These are phyloP conservation scores for Antitype chi DNA, from an alignment of 2,888 invertebrate genomes.

Conservation along the genomic window DNA sequence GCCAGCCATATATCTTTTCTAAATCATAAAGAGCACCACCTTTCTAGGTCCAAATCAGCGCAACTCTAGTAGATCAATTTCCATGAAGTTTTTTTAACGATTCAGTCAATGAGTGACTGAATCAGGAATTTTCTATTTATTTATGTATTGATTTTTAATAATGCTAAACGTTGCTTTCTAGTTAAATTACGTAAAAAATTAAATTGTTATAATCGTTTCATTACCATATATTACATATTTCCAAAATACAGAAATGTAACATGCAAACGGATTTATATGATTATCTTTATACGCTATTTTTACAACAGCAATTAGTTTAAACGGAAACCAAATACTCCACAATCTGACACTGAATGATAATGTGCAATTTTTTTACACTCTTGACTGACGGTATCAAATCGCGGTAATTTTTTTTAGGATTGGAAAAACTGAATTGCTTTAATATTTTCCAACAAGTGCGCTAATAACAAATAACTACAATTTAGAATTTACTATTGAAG, in stretches of 20 bases:
- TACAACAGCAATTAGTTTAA: slow-evolving; percentile 18
- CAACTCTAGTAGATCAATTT: too few relatives aligned
- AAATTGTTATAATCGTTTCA: not conserved
- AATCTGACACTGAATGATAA: slow-evolving; percentile 33
- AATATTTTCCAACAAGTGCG: slow-evolving; percentile 12
- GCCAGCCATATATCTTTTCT: not conserved
- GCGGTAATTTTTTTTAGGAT: slow-evolving; percentile 11
- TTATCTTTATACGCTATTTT: not conserved
- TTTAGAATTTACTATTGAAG: not conserved
- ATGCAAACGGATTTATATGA: not conserved
- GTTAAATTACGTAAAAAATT: not conserved
- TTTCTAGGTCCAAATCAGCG: not conserved
- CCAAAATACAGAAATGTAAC: not conserved
- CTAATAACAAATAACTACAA: not conserved
- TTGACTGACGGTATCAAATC: slow-evolving; percentile 22
- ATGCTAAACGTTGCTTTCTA: not conserved
- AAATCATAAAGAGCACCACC: not conserved
- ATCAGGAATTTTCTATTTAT: not conserved
- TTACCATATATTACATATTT: not conserved
- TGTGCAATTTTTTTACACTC: slow-evolving; percentile 4
- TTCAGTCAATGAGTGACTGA: not conserved
- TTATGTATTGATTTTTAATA: not conserved
- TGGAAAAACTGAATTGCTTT: slow-evolving; percentile 1
- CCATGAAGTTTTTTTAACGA: not conserved
- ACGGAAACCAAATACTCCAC: slow-evolving; percentile 26